Conservation (phyloP, 2,888 invertebrate species). For the Lepidonotus clava region DNA sequence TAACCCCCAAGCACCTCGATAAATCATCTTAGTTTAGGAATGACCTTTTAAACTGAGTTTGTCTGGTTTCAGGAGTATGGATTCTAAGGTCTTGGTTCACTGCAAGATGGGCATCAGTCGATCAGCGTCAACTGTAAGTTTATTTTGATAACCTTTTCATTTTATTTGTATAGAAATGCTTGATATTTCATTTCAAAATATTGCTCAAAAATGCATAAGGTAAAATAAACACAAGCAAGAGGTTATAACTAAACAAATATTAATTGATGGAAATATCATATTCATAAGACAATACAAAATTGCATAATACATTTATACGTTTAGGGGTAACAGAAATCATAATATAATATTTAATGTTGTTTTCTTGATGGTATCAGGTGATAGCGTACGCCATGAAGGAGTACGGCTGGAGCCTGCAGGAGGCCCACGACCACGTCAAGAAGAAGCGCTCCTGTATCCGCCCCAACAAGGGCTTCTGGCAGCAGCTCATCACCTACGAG, state of each 20-base stretch:
- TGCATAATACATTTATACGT: too few relatives aligned
- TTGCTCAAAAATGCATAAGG: too few relatives aligned
- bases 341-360: not conserved
- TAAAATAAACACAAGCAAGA: too few relatives aligned
- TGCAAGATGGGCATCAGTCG: conserved; percentile 99
- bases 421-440: conserved; percentile 94
- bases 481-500: conserved; percentile 96
- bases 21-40: too few relatives aligned
- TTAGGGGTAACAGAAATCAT: not conserved
- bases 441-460: conserved; percentile 95
- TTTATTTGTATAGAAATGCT: too few relatives aligned
- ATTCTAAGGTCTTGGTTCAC: conserved; percentile 87
- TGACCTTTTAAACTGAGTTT: too few relatives aligned
- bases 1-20: too few relatives aligned
- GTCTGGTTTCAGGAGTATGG: conserved; percentile 70
- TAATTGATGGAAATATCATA: too few relatives aligned
- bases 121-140: conserved; percentile 94
- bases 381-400: conserved; percentile 99
- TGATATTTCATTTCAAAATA: too few relatives aligned
- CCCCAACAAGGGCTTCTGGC: conserved; percentile 96
- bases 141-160: too few relatives aligned
- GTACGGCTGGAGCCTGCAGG: conserved; percentile 94
- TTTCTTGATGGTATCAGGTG: conserved; percentile 71
- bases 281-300: too few relatives aligned
- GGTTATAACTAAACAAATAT: too few relatives aligned